phyloP scores from a whole-genome alignment of 2,888 invertebrate species.

The Dolichomitus sp. region DNA sequence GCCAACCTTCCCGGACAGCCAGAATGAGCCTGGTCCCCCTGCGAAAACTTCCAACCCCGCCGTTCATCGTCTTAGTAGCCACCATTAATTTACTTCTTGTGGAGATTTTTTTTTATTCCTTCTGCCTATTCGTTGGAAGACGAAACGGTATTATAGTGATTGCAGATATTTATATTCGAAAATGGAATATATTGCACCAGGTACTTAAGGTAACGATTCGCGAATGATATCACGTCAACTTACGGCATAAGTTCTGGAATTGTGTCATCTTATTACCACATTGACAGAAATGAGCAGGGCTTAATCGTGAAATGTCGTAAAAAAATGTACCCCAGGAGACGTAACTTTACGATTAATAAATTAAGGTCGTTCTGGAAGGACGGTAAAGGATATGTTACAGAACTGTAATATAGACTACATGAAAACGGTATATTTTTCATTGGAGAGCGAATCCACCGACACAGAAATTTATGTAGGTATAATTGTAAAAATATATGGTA shows the following conservation, averaged over 20 bases:
- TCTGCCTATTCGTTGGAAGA: conserved; percentile 5
- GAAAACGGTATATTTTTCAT: background rate
- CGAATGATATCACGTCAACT: background rate
- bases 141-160: conserved; percentile 31
- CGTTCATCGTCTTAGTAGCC: conserved; percentile 22
- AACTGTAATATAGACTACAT: background rate
- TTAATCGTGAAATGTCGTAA: conserved; percentile 32
- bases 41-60: conserved; percentile 34
- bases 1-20: conserved; percentile 38
- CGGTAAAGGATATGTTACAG: conserved; percentile 36
- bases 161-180: conserved; percentile 28
- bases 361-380: conserved; percentile 51
- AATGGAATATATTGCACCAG: background rate
- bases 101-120: conserved; percentile 9
- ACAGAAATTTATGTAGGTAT: no score
- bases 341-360: conserved; percentile 68
- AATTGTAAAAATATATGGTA: no score
- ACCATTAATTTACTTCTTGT: conserved; percentile 34
- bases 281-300: conserved; percentile 12
- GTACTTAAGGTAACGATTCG: background rate
- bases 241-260: background rate
- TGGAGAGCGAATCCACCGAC: no score
- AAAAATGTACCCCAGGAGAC: conserved; percentile 56
- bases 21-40: conserved; percentile 24
- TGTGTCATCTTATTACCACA: background rate